Conservation (phyloP, 2,888 invertebrate genomes). For the Copidosoma aretas region DNA sequence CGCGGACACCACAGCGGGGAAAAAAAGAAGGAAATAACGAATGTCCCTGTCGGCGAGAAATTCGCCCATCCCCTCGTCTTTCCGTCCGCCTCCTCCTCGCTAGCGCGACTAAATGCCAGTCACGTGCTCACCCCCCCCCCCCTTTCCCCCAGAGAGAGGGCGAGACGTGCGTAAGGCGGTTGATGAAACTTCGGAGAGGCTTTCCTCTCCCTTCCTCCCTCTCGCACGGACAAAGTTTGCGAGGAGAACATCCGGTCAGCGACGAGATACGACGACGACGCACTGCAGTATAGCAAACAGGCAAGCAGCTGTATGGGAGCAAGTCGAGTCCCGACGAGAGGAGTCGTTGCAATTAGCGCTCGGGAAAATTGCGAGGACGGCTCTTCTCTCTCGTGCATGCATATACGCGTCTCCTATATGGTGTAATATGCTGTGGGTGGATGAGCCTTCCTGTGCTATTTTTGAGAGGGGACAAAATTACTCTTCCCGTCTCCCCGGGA, state of each 20-base stretch:
- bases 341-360: not conserved
- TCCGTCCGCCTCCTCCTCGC: not conserved
- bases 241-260: constrained; percentile 35
- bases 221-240: constrained; percentile 20
- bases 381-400: too few species aligned
- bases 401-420: too few species aligned
- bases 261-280: constrained; percentile 4
- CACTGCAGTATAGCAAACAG: constrained; percentile 10
- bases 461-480: too few species aligned
- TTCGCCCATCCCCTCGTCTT: constrained; percentile 20
- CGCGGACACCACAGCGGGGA: not conserved
- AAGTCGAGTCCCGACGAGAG: not conserved
- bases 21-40: constrained; percentile 2
- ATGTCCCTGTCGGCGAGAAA: constrained; percentile 14
- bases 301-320: too few species aligned
- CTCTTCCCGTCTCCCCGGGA: too few species aligned
- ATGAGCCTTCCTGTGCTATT: too few species aligned
- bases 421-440: too few species aligned
- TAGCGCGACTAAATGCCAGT: constrained; percentile 55
- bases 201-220: constrained; percentile 9
- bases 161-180: constrained; percentile 53
- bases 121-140: constrained; percentile 50
- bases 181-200: constrained; percentile 52
- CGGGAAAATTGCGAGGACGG: too few species aligned
- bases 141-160: constrained; percentile 9